These are phyloP conservation scores for Ormyrus labotus DNA, from an alignment of 2,888 invertebrate genomes.

Conservation along the genomic window DNA sequence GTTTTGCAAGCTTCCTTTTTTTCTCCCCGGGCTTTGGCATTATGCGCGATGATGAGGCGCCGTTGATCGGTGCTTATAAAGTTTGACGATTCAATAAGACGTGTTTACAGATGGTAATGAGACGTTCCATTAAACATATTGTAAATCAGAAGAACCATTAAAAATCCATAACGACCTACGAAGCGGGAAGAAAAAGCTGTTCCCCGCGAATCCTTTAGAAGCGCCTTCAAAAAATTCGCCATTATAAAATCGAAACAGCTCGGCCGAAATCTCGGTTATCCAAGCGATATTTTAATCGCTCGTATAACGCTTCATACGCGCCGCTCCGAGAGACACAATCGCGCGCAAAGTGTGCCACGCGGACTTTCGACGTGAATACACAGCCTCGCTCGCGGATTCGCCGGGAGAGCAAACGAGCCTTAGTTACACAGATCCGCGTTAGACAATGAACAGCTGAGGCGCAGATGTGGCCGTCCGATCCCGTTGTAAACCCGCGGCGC, in stretches of 20 bases:
- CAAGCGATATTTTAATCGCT: not conserved
- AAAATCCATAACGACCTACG: no score
- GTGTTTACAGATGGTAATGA: no score
- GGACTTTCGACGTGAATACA: conserved; percentile 41
- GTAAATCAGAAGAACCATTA: no score
- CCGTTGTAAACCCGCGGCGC: not conserved
- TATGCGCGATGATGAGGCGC: no score
- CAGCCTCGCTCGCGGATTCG: not conserved
- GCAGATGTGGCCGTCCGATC: conserved; percentile 59
- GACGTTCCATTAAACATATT: no score
- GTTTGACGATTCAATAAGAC: no score
- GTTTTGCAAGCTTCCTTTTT: no score
- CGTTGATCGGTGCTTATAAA: no score
- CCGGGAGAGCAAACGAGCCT: conserved; percentile 19
- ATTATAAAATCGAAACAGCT: not conserved
- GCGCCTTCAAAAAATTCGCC: no score
- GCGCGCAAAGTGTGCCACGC: conserved; percentile 43
- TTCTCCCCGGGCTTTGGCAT: no score
- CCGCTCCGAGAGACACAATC: not conserved
- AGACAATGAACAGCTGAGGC: conserved; percentile 61
- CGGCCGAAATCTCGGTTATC: not conserved
- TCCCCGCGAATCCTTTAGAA: no score
- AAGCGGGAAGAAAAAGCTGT: no score
- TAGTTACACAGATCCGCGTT: not conserved
- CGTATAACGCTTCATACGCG: not conserved